Conservation (phyloP, 2,888 invertebrate species). For the Ceramica pisi region DNA sequence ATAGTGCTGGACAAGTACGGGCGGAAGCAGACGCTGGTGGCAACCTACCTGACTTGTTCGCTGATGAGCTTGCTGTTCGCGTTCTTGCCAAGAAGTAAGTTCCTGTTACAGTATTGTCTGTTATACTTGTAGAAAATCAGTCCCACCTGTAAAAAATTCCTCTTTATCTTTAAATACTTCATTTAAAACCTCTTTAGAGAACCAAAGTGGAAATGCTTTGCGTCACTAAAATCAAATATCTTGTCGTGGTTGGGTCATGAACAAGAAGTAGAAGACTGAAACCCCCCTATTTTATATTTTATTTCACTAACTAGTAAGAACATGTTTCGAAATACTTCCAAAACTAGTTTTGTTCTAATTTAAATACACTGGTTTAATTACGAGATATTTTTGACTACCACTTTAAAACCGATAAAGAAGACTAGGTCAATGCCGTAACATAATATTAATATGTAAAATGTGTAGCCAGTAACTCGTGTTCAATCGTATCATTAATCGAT, state of each 20-base stretch:
- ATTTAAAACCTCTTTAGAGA: background rate
- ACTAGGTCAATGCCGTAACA: constrained; percentile 6
- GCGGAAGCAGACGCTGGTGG: constrained; percentile 92
- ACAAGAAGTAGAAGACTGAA: too few species aligned
- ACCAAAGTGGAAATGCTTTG: too few species aligned
- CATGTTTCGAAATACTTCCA: background rate
- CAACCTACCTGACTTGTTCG: constrained; percentile 92
- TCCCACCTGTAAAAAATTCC: background rate
- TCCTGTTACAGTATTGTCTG: background rate
- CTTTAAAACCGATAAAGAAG: constrained; percentile 21
- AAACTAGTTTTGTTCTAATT: background rate
- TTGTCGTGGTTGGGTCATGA: too few species aligned
- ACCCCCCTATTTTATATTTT: too few species aligned
- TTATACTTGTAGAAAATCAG: background rate
- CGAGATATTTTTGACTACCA: background rate
- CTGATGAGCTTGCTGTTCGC: constrained; percentile 91
- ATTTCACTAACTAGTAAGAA: background rate
- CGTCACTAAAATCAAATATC: too few species aligned
- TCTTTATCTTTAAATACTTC: background rate
- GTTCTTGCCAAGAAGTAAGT: constrained; percentile 91
- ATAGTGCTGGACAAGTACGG: constrained; percentile 92
- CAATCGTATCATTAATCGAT: constrained; percentile 7
- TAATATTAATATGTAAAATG: background rate
- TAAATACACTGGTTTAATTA: background rate
- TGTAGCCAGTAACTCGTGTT: background rate